phyloP scores from a whole-genome alignment of 2,888 invertebrate genomes.

The Rotaria sp. region DNA sequence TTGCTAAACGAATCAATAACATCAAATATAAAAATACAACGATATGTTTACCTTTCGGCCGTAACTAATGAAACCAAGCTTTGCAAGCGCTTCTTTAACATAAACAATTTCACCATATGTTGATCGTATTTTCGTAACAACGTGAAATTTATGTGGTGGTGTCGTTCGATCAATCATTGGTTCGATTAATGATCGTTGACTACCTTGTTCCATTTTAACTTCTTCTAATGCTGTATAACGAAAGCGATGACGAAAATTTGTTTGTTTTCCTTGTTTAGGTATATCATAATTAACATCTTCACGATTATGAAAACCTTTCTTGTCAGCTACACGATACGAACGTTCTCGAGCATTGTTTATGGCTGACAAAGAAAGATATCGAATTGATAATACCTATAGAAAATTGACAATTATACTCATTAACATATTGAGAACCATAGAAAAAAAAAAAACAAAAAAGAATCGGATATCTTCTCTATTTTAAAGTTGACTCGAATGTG shows the following conservation, averaged over 20 bases:
- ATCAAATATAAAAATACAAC: not conserved
- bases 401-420: not conserved
- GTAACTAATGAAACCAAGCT: slow-evolving; percentile 34
- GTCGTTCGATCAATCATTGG: slow-evolving; percentile 32
- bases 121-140: slow-evolving; percentile 30
- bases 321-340: not conserved
- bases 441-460: no score
- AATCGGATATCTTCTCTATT: no score
- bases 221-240: slow-evolving; percentile 22
- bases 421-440: no score
- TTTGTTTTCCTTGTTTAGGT: not conserved
- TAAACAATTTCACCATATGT: slow-evolving; percentile 34
- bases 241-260: not conserved
- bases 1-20: not conserved
- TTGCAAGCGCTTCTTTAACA: slow-evolving; percentile 39
- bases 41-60: not conserved
- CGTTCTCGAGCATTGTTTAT: not conserved
- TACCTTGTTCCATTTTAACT: slow-evolving; percentile 10
- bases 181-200: slow-evolving; percentile 31
- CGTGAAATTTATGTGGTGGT: slow-evolving; percentile 36
- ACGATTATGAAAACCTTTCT: not conserved
- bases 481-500: no score
- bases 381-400: not conserved
- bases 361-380: not conserved
- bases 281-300: not conserved